These are phyloP conservation scores for Eilema caniola DNA, from an alignment of 2,888 invertebrate species.

Conservation along the genomic window DNA sequence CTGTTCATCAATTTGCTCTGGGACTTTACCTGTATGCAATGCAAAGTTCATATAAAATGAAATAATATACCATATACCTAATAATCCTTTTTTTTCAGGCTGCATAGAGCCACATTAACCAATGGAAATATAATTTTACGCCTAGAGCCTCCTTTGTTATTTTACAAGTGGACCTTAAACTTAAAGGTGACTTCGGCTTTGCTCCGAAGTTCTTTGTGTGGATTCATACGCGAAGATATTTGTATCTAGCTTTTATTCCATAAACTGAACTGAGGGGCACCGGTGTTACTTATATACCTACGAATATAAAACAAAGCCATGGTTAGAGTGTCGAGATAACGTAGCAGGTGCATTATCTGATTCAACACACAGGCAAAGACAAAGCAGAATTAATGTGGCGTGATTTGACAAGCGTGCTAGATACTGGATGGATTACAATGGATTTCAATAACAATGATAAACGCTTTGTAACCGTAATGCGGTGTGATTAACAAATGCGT, in stretches of 20 bases:
- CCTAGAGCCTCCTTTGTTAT: background rate
- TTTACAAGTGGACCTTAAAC: too few species aligned
- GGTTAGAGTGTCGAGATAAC: background rate
- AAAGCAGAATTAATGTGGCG: conserved; percentile 15
- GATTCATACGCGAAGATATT: too few species aligned
- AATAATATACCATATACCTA: too few species aligned
- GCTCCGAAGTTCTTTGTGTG: too few species aligned
- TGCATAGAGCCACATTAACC: too few species aligned
- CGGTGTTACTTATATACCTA: background rate
- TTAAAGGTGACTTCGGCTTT: too few species aligned
- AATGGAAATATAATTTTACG: too few species aligned
- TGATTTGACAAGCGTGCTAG: conserved; percentile 14
- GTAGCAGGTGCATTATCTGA: conserved; percentile 17
- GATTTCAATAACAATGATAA: conserved; percentile 18
- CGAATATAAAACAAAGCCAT: background rate
- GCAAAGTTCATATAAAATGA: too few species aligned
- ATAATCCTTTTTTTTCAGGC: too few species aligned
- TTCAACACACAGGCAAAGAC: conserved; percentile 5
- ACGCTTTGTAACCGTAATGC: conserved; percentile 8
- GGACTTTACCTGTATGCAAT: too few species aligned
- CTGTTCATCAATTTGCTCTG: too few species aligned
- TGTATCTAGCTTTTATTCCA: background rate
- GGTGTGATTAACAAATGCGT: background rate
- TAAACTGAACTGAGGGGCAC: background rate
- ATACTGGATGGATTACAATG: conserved; percentile 10